These are phyloP conservation scores for Chrysoperla carnea DNA, from an alignment of 1,140 invertebrate genomes.

Conservation along the genomic window DNA sequence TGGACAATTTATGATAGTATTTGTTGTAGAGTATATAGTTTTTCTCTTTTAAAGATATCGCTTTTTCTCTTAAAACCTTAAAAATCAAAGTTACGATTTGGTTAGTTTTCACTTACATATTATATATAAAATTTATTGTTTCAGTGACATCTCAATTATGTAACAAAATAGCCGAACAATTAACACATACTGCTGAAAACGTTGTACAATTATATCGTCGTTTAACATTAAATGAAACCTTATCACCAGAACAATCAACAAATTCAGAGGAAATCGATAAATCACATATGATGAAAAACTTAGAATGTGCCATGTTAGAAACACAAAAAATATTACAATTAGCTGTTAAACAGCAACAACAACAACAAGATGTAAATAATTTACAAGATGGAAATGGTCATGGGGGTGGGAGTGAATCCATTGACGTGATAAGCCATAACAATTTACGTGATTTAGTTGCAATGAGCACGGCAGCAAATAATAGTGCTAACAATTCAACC, in stretches of 20 bases:
- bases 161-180: constrained; percentile 39
- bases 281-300: constrained; percentile 23
- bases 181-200: constrained; percentile 41
- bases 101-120: no score
- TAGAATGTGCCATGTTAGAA: constrained; percentile 31
- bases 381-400: background rate
- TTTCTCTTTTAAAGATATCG: no score
- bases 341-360: constrained; percentile 15
- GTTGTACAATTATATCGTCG: constrained; percentile 44
- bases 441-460: constrained; percentile 10
- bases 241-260: constrained; percentile 19
- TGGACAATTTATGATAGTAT: no score
- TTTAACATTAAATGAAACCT: constrained; percentile 21
- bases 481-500: constrained; percentile 16
- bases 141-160: constrained; percentile 44
- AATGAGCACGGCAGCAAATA: constrained; percentile 2
- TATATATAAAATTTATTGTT: constrained; percentile 10
- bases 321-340: constrained; percentile 32
- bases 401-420: no score
- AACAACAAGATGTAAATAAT: background rate
- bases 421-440: no score
- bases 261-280: constrained; percentile 20
- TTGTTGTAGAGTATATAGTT: no score
- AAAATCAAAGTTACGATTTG: no score
- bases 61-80: no score